Conservation (phyloP, 2,888 invertebrate species). For the Leptinotarsa peninsularis region DNA sequence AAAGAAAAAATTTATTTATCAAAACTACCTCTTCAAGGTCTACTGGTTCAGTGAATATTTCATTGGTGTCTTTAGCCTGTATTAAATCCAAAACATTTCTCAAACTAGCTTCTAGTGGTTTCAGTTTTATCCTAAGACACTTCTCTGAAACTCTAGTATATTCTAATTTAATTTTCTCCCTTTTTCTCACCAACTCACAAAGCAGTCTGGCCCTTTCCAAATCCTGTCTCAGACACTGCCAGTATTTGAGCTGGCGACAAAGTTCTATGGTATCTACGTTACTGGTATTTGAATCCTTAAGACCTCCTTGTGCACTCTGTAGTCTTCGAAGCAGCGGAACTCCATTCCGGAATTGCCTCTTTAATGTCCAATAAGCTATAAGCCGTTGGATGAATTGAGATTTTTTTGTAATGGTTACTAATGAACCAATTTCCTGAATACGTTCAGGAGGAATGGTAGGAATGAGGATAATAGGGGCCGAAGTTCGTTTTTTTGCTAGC, state of each 20-base stretch:
- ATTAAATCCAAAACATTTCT: constrained; percentile 82
- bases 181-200: constrained; percentile 93
- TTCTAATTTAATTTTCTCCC: constrained; percentile 94
- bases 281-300: constrained; percentile 59
- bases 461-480: constrained; percentile 91
- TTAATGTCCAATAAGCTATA: constrained; percentile 97
- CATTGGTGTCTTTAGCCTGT: constrained; percentile 82
- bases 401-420: constrained; percentile 80
- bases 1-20: constrained; percentile 32
- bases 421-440: constrained; percentile 85
- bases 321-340: constrained; percentile 91
- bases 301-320: constrained; percentile 71
- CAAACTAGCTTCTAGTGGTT: constrained; percentile 85
- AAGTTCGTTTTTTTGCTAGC: constrained; percentile 88
- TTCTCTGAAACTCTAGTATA: constrained; percentile 84
- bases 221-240: constrained; percentile 94
- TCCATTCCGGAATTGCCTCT: constrained; percentile 93
- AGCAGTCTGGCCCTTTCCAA: constrained; percentile 91
- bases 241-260: constrained; percentile 89
- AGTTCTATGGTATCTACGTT: constrained; percentile 77
- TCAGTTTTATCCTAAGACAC: constrained; percentile 82
- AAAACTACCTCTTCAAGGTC: constrained; percentile 78
- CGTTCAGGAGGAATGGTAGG: constrained; percentile 92
- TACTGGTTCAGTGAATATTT: constrained; percentile 94
- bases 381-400: constrained; percentile 89